These are phyloP conservation scores for Vicugna pacos DNA, from an alignment of 2,113 vertebrate species.

Conservation along the genomic window DNA sequence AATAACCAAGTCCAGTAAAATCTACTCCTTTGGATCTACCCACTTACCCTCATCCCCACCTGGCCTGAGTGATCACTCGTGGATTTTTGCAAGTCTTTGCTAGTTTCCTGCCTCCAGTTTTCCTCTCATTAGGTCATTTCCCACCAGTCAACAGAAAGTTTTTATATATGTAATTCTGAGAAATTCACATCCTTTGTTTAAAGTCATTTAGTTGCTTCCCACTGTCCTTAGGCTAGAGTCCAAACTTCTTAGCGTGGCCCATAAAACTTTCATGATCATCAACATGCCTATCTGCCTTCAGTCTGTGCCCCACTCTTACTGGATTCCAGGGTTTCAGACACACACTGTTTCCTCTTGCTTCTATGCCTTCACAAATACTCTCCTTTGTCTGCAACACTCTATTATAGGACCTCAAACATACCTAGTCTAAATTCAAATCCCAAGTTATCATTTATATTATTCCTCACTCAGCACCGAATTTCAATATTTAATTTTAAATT, in stretches of 20 bases:
- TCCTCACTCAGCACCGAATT: slow-evolving; percentile 38
- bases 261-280: neutral
- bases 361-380: neutral
- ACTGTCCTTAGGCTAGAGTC: neutral
- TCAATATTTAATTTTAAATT: slow-evolving; percentile 24
- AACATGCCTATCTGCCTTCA: neutral
- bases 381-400: neutral
- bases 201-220: neutral
- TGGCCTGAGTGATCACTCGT: neutral
- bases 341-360: neutral
- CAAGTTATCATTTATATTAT: neutral
- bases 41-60: too few species aligned
- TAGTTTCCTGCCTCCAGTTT: neutral
- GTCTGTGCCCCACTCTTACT: neutral
- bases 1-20: neutral
- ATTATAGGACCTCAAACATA: neutral
- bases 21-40: neutral
- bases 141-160: neutral
- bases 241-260: neutral
- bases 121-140: neutral
- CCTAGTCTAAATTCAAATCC: neutral
- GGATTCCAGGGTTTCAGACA: neutral
- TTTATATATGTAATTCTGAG: neutral
- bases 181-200: neutral
- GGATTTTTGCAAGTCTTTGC: neutral